Evolutionary conservation across 2,888 invertebrate genomes (phyloP).

Genomic region (Eulithis prunata): DNA sequence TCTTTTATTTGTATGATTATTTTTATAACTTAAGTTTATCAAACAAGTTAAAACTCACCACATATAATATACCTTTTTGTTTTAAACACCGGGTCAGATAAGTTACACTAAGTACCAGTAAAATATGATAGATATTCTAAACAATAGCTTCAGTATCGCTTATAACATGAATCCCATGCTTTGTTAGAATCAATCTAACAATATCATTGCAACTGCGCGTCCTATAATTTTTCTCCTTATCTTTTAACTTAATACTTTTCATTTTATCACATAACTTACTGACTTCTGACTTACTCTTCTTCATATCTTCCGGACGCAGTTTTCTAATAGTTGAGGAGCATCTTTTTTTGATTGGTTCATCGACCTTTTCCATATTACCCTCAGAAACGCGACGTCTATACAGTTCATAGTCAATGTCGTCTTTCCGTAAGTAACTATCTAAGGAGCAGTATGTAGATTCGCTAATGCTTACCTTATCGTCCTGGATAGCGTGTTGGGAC

Average conservation of each 20-base stretch:
- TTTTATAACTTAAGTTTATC: no score
- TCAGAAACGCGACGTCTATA: slow-evolving; percentile 72
- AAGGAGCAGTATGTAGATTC: slow-evolving; percentile 74
- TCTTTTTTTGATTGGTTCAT: slow-evolving; percentile 63
- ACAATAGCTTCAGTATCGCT: slow-evolving; percentile 91
- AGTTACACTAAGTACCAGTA: no score
- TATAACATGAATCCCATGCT: slow-evolving; percentile 91
- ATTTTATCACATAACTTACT: slow-evolving; percentile 80
- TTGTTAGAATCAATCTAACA: slow-evolving; percentile 89
- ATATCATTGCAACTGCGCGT: slow-evolving; percentile 84
- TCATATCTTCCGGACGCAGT: slow-evolving; percentile 69
- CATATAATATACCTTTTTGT: no score
- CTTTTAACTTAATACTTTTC: slow-evolving; percentile 75
- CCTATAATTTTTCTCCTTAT: slow-evolving; percentile 67
- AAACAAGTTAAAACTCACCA: no score
- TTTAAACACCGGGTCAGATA: no score
- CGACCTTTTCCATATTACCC: slow-evolving; percentile 61
- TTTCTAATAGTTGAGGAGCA: slow-evolving; percentile 75
- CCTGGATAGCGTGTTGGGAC: slow-evolving; percentile 68
- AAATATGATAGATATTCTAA: slow-evolving; percentile 38
- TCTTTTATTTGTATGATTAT: no score
- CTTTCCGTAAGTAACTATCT: slow-evolving; percentile 83
- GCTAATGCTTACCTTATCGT: slow-evolving; percentile 69
- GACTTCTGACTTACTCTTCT: slow-evolving; percentile 78
- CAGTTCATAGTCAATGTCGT: slow-evolving; percentile 65